Evolutionary conservation across 2,888 invertebrate species (phyloP).

Genomic region (Drosophila pegasa): DNA sequence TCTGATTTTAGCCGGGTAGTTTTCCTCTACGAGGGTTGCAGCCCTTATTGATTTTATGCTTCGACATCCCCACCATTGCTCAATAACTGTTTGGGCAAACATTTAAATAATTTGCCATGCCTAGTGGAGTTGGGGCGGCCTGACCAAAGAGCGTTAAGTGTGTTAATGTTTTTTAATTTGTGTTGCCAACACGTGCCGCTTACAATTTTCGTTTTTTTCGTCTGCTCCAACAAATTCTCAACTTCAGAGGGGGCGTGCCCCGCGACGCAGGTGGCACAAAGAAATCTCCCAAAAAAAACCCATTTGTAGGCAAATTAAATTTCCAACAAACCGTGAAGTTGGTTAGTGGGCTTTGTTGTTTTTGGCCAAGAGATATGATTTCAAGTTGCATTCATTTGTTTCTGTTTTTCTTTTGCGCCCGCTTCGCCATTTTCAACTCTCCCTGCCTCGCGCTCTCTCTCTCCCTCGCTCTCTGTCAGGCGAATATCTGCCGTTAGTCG

Average conservation of each 20-base stretch:
- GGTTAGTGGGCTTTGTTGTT: slow-evolving; percentile 60
- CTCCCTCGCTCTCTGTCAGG: slow-evolving; percentile 21
- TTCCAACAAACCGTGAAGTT: slow-evolving; percentile 78
- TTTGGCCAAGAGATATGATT: slow-evolving; percentile 25
- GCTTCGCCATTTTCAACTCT: slow-evolving; percentile 6
- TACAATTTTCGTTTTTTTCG: slow-evolving; percentile 54
- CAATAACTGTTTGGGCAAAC: neutral
- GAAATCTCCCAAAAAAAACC: slow-evolving; percentile 35
- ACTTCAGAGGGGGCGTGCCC: slow-evolving; percentile 44
- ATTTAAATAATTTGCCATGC: neutral
- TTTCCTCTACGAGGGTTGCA: slow-evolving; percentile 28
- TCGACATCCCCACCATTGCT: neutral
- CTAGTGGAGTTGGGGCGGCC: neutral
- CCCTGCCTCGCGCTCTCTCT: slow-evolving; percentile 2
- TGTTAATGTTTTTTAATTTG: slow-evolving; percentile 56
- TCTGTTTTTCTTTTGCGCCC: slow-evolving; percentile 24
- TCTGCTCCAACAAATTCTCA: slow-evolving; percentile 49
- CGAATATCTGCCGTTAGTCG: slow-evolving; percentile 45
- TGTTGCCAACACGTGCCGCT: slow-evolving; percentile 64
- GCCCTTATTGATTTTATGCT: slow-evolving; percentile 37
- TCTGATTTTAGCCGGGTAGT: slow-evolving; percentile 33
- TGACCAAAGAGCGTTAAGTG: slow-evolving; percentile 53
- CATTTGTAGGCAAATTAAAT: slow-evolving; percentile 79
- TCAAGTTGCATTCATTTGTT: neutral
- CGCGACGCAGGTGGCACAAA: slow-evolving; percentile 23